Evolutionary conservation across 2,113 vertebrate species (phyloP).

Genomic region (Alectura lathami): DNA sequence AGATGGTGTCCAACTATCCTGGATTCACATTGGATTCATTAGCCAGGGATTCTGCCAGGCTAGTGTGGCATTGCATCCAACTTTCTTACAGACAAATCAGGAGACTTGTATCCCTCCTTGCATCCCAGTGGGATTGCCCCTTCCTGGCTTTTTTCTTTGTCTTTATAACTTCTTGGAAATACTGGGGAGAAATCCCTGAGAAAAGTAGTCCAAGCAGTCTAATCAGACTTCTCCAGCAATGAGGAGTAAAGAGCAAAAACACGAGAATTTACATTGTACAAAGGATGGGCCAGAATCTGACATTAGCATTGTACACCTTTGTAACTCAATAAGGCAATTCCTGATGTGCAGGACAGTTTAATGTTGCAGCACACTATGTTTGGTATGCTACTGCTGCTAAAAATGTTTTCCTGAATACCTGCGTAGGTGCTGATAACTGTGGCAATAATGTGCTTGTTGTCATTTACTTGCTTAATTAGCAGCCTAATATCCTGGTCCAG

Average conservation of each 20-base stretch:
- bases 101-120: neutral
- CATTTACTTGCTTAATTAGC: slow-evolving; percentile 69
- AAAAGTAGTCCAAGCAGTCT: neutral
- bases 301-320: neutral
- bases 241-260: neutral
- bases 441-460: slow-evolving; percentile 21
- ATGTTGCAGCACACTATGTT: neutral
- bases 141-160: neutral
- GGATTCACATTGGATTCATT: neutral
- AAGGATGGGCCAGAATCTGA: neutral
- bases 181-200: neutral
- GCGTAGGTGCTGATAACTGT: slow-evolving; percentile 12
- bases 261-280: accelerated
- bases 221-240: accelerated
- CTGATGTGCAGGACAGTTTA: neutral
- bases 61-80: neutral
- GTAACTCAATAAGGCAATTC: neutral
- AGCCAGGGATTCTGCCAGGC: neutral
- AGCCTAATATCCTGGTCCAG: slow-evolving; percentile 63
- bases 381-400: neutral
- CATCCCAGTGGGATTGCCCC: neutral
- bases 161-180: neutral
- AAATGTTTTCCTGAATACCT: slow-evolving; percentile 21
- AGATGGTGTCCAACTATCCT: neutral
- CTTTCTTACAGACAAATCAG: neutral